These are phyloP conservation scores for Lacerta agilis DNA, from an alignment of 2,797 vertebrate genomes.

Conservation along the genomic window DNA sequence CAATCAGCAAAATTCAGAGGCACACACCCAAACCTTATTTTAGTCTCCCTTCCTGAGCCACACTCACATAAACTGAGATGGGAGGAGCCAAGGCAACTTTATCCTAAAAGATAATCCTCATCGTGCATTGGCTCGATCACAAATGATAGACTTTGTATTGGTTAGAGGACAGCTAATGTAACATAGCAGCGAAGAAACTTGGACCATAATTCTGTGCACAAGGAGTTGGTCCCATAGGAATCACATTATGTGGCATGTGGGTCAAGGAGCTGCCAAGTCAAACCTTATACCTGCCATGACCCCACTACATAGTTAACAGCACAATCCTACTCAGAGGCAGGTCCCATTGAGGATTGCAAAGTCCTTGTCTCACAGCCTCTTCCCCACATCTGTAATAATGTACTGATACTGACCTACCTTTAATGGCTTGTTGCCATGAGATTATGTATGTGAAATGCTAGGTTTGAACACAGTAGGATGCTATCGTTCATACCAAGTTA, in stretches of 20 bases:
- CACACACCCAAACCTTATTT: not conserved
- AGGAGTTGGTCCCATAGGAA: not conserved
- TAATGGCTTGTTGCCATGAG: not conserved
- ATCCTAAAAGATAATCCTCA: not conserved
- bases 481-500: not conserved
- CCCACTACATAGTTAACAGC: not conserved
- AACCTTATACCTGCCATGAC: not conserved
- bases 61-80: not conserved
- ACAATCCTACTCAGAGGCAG: no score
- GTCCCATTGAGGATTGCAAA: no score
- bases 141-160: not conserved
- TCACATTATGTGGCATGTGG: not conserved
- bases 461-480: not conserved
- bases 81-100: not conserved
- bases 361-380: not conserved
- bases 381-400: not conserved
- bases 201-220: not conserved
- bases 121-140: not conserved
- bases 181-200: not conserved
- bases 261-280: not conserved
- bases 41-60: not conserved
- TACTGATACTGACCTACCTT: not conserved
- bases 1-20: not conserved
- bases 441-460: not conserved
- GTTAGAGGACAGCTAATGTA: not conserved